Evolutionary conservation across 2,797 vertebrate species (phyloP), one percentile per base, ranked within the genome.

Genomic region (Todus mexicanus): DNA sequence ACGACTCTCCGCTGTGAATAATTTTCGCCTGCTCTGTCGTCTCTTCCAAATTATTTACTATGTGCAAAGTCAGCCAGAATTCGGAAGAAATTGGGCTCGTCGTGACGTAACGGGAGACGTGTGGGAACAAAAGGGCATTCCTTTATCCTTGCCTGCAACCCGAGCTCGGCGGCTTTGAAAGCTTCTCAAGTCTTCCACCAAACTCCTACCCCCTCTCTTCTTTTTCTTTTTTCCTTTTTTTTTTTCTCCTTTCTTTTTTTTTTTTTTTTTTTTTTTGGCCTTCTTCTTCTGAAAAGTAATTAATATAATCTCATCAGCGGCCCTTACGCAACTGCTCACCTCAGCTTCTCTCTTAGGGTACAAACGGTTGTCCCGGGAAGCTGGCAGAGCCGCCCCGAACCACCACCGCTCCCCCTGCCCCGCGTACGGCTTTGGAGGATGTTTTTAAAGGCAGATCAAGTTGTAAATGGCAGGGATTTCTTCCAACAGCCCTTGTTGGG

Each of bases 111-210:
- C 61, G 56, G 92, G 98, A 98, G 97, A 97, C 92, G 94, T 97
- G 97, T 98, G 98, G 97, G 98, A 98, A 97, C 87, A n/a, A 95
- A 93, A 89, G 94, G 95, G 84, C 96, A 94, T 97, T 97, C 97
- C 97, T 98, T 97, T 97, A 97, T 97, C 91, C 95, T 89, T 33
- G 91, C 66, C 35, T 97, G 97, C 97, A 97, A 97, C 95, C 91
- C 45, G 96, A 98, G 96, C 96, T 97, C 64, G n/a, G 94, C 31
- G 7, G 91, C 95, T 97, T 95, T 97, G 92, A 96, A 96, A 97
- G 90, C 94, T 90, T 80, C 95, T 93, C 84, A 95, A 95, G 85
- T 90, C 95, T 87, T 97, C 92, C 45, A 94, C 78, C 74, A 94
- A 95, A 96, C 82, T 96, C 91, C 86, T 94, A 72, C 93, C 50